Base-by-base conservation (phyloP, 2,888 invertebrate genomes). In the Mesopsocus fuscifrons region DNA sequence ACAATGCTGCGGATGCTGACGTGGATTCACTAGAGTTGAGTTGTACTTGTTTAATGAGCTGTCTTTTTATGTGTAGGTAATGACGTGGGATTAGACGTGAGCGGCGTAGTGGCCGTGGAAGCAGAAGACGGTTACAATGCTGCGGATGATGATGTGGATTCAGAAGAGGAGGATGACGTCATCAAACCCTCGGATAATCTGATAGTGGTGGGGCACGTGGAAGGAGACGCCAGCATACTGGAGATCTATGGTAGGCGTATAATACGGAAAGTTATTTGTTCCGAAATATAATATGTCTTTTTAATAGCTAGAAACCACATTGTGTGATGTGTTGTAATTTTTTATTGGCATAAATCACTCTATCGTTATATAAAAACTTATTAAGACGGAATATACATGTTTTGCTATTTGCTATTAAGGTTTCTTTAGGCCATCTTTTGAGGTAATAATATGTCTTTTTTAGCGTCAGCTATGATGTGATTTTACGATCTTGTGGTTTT, bases 181-280 rank as follows among this genome's bases (percentile, higher is more conserved):
- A 85, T 97, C 38, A 83, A 85, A 59, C 71, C 80, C 1, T 73
- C 71, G 46, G 97, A 97, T 58, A 97, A 95, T 62, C 66, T 97
- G 17, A 68, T 97, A 17, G 62, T 89, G 11, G 77, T 85, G 1
- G 92, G 88, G 0, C 83, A 81, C 56, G 82, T 88, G 1, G 78
- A 85, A 52, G 83, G 80, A 51, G 88, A 89, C 62, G 77, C 82
- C 11, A 83, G 85, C 55, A 69, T 80, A 40, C 63, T 95, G 50
- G 92, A 94, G 71, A 77, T 94, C 33, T 81, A 85, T 67, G 77
- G 83, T 84, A 62, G 64, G 61, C 57, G 38, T 47, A 43, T 41
- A 30, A 13, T 38, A n/a, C 26, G 26, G 26, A 6, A 26, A 26
- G 26, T 9, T 9, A 26, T 11, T 26, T 26, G 26, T 26, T 26